Base-by-base conservation (phyloP, 2,113 vertebrate genomes). In the Psittacus erithacus region DNA sequence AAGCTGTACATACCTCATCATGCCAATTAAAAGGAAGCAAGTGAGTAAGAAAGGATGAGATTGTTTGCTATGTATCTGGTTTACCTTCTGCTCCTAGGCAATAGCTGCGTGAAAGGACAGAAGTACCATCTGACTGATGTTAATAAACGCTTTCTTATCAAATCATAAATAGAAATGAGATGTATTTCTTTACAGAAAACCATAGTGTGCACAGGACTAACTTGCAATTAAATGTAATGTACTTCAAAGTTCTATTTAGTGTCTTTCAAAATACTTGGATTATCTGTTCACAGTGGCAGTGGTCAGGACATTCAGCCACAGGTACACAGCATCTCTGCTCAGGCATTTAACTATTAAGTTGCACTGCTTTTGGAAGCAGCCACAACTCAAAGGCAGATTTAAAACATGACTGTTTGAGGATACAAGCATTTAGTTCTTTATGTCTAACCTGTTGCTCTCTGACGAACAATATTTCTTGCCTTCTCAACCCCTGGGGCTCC, bases 401-500 rank as follows among this genome's bases (percentile, higher is more conserved):
- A 59, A 64, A 83, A 31, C 10, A 5, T 5, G 53, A 25, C n/a
- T 11, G 10, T 38, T 27, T 52, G 63, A 38, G 12, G 27, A 29
- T 7, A 53, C 9, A 13, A 53, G 17, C 14, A 27, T 39, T 13
- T 2, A 69, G 44, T 25, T 19, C 41, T 3, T 13, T 59, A 24
- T 16, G 24, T 20, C 98, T 97, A 46, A 99, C 99, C 99, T 74
- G 99, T 99, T 78, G 99, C 98, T 97, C 99, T 99, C 94, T 99
- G 99, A 46, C 99, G 98, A 84, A 99, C 99, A 5, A 97, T 98
- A 96, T 99, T 99, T 65, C 99, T 99, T 28, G 99, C 99, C 83
- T 99, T 99, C 95, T 99, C 99, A 47, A 99, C 99, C 65, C 99
- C 99, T 0, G 99, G 99, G 20, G 99, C 99, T 93, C 99, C 99